A percentile compares a stretch with the other conserved stretches of the same genome.
These are phyloP conservation scores for Cremastinae sp. DNA, from an alignment of 2,888 invertebrate species.

Conservation along the genomic window DNA sequence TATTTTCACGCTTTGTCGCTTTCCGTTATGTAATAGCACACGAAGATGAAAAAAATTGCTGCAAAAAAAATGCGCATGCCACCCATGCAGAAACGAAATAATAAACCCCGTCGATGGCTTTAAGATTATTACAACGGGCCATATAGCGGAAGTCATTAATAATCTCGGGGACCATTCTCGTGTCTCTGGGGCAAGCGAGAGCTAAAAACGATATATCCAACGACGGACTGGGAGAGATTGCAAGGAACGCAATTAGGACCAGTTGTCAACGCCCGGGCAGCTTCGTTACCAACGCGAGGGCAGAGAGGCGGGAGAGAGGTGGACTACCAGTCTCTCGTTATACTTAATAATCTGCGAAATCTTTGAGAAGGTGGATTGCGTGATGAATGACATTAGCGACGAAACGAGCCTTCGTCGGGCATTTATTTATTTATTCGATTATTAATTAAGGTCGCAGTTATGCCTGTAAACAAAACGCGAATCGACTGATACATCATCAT, in stretches of 20 bases:
- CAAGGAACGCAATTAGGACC: slow-evolving; percentile 70
- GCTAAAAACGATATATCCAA: slow-evolving; percentile 37
- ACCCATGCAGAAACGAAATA: slow-evolving; percentile 18
- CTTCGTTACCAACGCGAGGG: slow-evolving; percentile 55
- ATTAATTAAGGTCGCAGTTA: slow-evolving; percentile 46
- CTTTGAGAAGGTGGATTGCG: slow-evolving; percentile 20
- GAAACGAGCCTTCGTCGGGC: background rate
- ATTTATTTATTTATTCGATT: slow-evolving; percentile 51
- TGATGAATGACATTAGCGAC: slow-evolving; percentile 45
- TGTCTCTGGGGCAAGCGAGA: slow-evolving; percentile 31
- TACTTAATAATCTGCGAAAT: slow-evolving; percentile 54
- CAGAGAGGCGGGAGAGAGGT: slow-evolving; percentile 1
- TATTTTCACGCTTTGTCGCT: too few relatives aligned
- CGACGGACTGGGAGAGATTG: slow-evolving; percentile 57
- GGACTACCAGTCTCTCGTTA: slow-evolving; percentile 62
- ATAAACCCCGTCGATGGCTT: slow-evolving; percentile 44
- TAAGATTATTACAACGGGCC: slow-evolving; percentile 37
- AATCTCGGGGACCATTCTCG: slow-evolving; percentile 50
- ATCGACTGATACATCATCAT: slow-evolving; percentile 5
- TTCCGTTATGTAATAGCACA: too few relatives aligned
- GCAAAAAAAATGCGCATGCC: too few relatives aligned
- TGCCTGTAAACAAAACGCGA: background rate
- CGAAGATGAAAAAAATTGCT: too few relatives aligned
- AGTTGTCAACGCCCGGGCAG: slow-evolving; percentile 65
- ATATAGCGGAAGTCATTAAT: slow-evolving; percentile 70